These are phyloP conservation scores for Caenorhabditis sp. DNA, from an alignment of 2,888 invertebrate species.

Conservation along the genomic window DNA sequence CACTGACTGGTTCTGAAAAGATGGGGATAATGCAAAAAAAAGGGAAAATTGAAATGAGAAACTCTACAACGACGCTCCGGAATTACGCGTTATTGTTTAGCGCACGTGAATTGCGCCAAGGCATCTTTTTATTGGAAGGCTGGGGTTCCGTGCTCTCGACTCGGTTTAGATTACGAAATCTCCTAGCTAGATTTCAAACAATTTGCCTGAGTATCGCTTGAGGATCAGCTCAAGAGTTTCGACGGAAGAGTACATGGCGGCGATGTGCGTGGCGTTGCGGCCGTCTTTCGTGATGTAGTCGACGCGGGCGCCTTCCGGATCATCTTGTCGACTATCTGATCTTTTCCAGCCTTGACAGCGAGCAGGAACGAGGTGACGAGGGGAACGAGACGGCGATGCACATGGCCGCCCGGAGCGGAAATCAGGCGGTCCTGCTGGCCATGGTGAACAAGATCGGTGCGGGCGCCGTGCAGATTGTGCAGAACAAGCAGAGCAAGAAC, in stretches of 20 bases:
- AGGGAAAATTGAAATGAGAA: too few species aligned
- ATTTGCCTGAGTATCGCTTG: slow-evolving; percentile 83
- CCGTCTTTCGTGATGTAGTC: slow-evolving; percentile 84
- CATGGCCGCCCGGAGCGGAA: slow-evolving; percentile 92
- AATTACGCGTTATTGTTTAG: too few species aligned
- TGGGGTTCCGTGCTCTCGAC: too few species aligned
- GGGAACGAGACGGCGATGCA: slow-evolving; percentile 95
- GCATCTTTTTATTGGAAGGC: too few species aligned
- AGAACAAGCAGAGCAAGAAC: slow-evolving; percentile 90
- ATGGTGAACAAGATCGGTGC: slow-evolving; percentile 93
- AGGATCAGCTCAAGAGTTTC: slow-evolving; percentile 93
- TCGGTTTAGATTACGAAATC: too few species aligned
- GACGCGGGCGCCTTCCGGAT: slow-evolving; percentile 80
- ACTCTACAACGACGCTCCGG: too few species aligned
- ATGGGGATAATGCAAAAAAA: too few species aligned
- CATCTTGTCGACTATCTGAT: slow-evolving; percentile 80
- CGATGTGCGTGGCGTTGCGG: slow-evolving; percentile 93
- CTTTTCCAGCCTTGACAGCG: slow-evolving; percentile 80
- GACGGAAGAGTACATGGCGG: slow-evolving; percentile 93
- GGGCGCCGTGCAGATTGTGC: slow-evolving; percentile 91
- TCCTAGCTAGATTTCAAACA: too few species aligned
- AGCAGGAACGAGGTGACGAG: too few species aligned
- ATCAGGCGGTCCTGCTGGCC: slow-evolving; percentile 91
- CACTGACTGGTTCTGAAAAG: too few species aligned
- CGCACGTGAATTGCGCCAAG: too few species aligned